Base-by-base conservation (phyloP, 2,888 invertebrate species). In the Hirudinaria manillensis region DNA sequence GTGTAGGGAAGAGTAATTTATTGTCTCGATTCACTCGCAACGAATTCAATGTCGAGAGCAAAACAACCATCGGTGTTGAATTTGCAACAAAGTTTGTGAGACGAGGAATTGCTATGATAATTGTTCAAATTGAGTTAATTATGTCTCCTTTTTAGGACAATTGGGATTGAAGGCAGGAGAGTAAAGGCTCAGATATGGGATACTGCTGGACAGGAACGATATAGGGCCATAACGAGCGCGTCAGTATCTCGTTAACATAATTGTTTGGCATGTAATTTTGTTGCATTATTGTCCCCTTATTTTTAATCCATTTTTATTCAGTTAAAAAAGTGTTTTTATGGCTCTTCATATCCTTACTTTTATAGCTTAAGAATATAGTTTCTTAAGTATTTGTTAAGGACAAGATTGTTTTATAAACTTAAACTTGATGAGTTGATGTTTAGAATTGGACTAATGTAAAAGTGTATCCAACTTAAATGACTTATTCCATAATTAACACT, bases 11-110 rank as follows among this genome's bases (percentile, higher is more conserved):
- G 36, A 76, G 76, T 81, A 99, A 99, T 89, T 90, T 99, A 81
- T 89, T 99, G 80, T 98, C 98, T 79, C 90, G 99, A 87, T 99
- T 99, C 88, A 99, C 99, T 88, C 91, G 99, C 87, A 99, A 99
- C 90, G 99, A 99, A 90, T 99, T 99, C 88, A 99, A 99, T 89
- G 89, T 99, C 89, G 99, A 99, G 98, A 76, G 76, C 72, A 76
- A 72, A 36, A 76, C 71, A 21, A 76, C 76, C 6, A 76, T 76
- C n/a, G 76, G 99, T 79, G 99, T 99, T 83, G 99, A 99, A 89
- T 99, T 99, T 88, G 99, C 99, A 78, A 99, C 98, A 81, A 82
- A 84, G 84, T 76, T 45, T 29, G 36, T 36, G 32, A 16, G n/a
- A 38, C 53, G 45, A 21, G 34, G 10, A 73, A 7, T 71, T 19